Evolutionary conservation across 2,888 invertebrate genomes (phyloP), one percentile per base, ranked within the genome.

Genomic region (Drosophila borealis): DNA sequence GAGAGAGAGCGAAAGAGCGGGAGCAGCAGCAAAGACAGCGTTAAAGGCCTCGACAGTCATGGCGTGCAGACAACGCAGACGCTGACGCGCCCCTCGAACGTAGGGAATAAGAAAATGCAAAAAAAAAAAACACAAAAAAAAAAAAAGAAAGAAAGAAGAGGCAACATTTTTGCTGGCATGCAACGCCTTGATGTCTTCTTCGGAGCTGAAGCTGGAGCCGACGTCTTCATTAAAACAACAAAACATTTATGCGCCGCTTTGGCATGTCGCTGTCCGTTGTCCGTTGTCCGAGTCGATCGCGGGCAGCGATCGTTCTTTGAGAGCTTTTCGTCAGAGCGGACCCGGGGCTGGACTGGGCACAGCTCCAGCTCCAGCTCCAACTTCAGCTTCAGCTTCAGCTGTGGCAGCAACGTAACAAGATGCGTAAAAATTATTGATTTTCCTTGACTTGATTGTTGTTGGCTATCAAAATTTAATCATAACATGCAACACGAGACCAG

Each of bases 361-460:
- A 29, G 21, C 45, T 46, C 14, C 21, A 73, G 5, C 41, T 42
- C 6, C 19, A 19, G 42, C 42, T 10, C 13, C 36, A 39, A 13
- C 48, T 54, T 14, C 44, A 29, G 25, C 4, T 56, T 10, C 34
- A 11, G 10, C 33, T 33, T 5, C 33, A 33, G 33, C 48, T 67
- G 17, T 56, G 73, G 57, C 60, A 36, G 50, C 55, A 77, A 46
- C 76, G 84, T 89, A 91, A 91, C 90, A 90, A 91, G 89, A 90
- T 88, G 89, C 88, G 89, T 90, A 83, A 88, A 90, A 91, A 87
- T 90, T 90, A 91, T 91, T 91, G 90, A 90, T 91, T 90, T 91
- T 88, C 89, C 81, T 68, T 78, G 89, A 84, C 88, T 84, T 84
- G 84, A 88, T 85, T 86, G 85, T 86, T 88, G 88, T 85, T 85